Conservation (phyloP, 1,140 invertebrate species). For the Anagrus nilaparvatae region DNA sequence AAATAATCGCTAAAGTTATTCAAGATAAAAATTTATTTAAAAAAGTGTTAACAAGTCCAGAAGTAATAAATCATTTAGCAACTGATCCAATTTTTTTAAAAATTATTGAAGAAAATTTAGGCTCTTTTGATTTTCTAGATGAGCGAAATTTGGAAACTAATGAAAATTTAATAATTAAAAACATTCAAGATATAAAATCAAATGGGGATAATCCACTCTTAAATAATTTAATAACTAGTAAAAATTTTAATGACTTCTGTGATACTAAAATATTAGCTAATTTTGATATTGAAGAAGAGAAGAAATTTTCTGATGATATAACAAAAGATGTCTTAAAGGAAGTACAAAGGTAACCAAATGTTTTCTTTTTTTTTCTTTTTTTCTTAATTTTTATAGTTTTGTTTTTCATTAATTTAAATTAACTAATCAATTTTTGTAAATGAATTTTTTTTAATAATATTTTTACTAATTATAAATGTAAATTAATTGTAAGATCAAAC, state of each 20-base stretch:
- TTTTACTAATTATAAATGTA: neutral
- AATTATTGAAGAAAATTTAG: constrained; percentile 24
- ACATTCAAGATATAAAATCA: constrained; percentile 1
- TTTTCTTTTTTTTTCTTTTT: neutral
- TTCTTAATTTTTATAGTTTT: neutral
- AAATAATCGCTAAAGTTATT: constrained; percentile 30
- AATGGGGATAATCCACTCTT: constrained; percentile 34
- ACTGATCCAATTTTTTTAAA: constrained; percentile 28
- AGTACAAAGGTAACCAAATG: constrained; percentile 44
- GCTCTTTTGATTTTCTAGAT: neutral
- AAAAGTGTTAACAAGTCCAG: constrained; percentile 32
- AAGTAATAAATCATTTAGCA: constrained; percentile 21
- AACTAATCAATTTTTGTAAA: neutral
- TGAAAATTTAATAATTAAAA: constrained; percentile 5
- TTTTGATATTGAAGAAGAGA: no score
- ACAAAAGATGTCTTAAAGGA: constrained; percentile 54
- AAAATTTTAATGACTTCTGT: no score
- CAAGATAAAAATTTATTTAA: constrained; percentile 28
- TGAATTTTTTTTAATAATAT: neutral
- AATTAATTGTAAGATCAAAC: neutral
- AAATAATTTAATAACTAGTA: constrained; percentile 35
- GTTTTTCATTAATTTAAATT: neutral
- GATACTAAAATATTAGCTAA: no score
- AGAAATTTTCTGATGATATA: constrained; percentile 33
- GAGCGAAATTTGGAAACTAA: neutral